Evolutionary conservation across 2,113 vertebrate species (phyloP).

Genomic region (Sebastes fasciatus): DNA sequence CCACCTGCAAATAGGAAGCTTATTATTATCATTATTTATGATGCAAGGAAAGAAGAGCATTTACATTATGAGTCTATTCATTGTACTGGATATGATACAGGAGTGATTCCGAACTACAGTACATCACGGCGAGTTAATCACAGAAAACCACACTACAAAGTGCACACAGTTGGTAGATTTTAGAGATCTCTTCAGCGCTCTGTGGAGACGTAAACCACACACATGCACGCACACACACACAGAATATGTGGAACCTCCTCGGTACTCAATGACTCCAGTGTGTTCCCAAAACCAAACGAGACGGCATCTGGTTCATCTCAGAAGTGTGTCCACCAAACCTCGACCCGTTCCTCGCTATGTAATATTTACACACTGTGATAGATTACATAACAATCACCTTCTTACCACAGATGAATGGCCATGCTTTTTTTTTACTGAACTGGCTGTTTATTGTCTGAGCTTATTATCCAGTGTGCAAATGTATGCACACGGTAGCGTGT

Average conservation of each 20-base stretch:
- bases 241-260: conserved; percentile 35
- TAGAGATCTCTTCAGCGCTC: conserved; percentile 28
- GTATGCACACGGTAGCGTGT: conserved; percentile 6
- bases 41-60: neutral
- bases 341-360: conserved; percentile 50
- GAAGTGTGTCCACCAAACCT: conserved; percentile 45
- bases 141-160: conserved; percentile 28
- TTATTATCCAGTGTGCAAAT: conserved; percentile 6
- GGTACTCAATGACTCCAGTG: conserved; percentile 55
- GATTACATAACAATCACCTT: conserved; percentile 62
- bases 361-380: conserved; percentile 59
- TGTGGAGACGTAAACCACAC: conserved; percentile 30
- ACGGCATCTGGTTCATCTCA: conserved; percentile 72
- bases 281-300: conserved; percentile 50
- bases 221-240: conserved; percentile 35
- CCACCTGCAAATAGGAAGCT: conserved; percentile 3
- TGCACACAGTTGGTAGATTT: conserved; percentile 20
- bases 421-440: neutral
- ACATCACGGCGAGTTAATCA: conserved; percentile 5
- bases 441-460: conserved; percentile 22
- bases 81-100: conserved; percentile 7
- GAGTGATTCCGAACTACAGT: conserved; percentile 7
- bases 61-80: neutral
- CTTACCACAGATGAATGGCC: neutral
- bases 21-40: conserved; percentile 3